Conservation (phyloP, 2,888 invertebrate genomes). For the Dendrolimus pini region DNA sequence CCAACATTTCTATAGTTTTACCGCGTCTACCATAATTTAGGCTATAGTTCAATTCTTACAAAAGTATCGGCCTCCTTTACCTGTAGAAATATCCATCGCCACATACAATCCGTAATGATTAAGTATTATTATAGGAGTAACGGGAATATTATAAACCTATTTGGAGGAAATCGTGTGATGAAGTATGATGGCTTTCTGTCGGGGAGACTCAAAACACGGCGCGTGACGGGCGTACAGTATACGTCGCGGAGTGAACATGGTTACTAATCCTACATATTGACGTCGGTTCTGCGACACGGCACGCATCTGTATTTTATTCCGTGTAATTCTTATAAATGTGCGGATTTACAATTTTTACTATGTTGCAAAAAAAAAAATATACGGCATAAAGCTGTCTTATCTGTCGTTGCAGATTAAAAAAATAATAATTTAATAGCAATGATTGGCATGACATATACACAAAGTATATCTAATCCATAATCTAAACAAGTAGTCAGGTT, state of each 20-base stretch:
- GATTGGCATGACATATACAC: no score
- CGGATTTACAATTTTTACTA: not conserved
- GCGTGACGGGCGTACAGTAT: conserved; percentile 48
- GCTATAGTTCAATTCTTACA: no score
- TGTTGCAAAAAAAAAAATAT: no score
- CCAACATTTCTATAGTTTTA: no score
- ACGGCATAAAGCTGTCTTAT: no score
- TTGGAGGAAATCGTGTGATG: conserved; percentile 45
- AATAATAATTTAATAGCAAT: no score
- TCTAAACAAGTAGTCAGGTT: no score
- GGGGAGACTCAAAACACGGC: conserved; percentile 36
- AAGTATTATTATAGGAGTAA: conserved; percentile 41
- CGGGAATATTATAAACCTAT: conserved; percentile 35
- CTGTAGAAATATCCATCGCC: no score
- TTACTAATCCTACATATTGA: conserved; percentile 35
- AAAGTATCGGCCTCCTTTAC: no score
- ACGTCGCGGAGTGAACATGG: conserved; percentile 22
- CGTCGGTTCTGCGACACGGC: conserved; percentile 19
- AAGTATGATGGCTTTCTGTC: conserved; percentile 44
- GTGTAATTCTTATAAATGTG: not conserved
- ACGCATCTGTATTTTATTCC: conserved; percentile 7
- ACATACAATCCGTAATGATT: conserved; percentile 28
- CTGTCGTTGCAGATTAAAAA: no score
- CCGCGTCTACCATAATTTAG: no score
- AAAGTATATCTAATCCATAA: no score